These are phyloP conservation scores for Eurypyga helias DNA, from an alignment of 2,113 vertebrate species.

Conservation along the genomic window DNA sequence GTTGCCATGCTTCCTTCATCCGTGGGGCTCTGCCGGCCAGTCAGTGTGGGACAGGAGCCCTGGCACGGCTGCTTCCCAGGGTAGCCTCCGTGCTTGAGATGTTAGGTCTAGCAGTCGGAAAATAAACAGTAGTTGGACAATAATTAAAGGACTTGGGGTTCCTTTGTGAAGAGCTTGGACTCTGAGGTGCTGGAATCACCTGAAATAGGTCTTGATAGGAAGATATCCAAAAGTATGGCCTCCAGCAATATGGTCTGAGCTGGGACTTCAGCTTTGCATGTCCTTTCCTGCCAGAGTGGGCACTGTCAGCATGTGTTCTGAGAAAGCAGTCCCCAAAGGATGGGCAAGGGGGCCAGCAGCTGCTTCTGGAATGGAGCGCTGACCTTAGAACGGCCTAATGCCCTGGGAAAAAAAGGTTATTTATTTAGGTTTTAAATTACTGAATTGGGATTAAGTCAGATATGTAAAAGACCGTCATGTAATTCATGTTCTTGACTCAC, in stretches of 20 bases:
- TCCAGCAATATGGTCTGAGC: neutral
- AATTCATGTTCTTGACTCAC: neutral
- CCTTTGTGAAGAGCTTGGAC: neutral
- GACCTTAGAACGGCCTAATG: neutral
- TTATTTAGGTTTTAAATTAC: constrained; percentile 12
- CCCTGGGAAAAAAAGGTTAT: neutral
- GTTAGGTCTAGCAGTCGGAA: neutral
- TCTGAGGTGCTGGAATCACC: neutral
- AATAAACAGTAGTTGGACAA: neutral
- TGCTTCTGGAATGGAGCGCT: neutral
- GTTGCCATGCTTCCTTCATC: neutral
- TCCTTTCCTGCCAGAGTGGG: neutral
- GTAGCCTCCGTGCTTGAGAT: neutral
- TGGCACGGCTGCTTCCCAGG: neutral
- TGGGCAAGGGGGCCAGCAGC: neutral
- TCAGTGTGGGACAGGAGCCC: neutral
- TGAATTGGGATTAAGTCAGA: neutral
- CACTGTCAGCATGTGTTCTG: neutral
- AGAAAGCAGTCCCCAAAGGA: neutral
- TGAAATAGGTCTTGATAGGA: neutral
- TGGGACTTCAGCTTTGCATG: neutral
- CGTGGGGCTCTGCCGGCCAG: neutral
- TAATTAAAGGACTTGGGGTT: neutral
- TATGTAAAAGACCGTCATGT: neutral
- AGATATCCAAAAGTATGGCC: neutral